These are phyloP conservation scores for Temnopleurus reevesii DNA, from an alignment of 53 echinoderm and acorn worm genomes.

Conservation along the genomic window DNA sequence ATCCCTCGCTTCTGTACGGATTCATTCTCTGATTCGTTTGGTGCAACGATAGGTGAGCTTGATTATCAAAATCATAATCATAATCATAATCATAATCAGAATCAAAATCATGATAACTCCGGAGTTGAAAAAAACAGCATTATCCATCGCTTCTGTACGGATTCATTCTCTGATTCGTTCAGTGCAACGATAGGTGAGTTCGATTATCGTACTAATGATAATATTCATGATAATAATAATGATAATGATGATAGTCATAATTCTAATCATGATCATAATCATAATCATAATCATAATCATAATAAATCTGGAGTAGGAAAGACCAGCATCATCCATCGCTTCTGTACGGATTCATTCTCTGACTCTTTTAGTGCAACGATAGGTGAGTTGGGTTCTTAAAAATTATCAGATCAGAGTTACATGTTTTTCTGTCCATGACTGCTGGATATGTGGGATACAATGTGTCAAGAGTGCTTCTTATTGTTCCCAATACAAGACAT, in stretches of 20 bases:
- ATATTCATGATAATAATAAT: no score
- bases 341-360: no score
- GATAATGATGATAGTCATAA: no score
- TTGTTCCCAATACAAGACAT: constrained; percentile 89
- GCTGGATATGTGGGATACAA: no score
- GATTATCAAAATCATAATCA: no score
- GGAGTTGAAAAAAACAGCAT: constrained; percentile 94
- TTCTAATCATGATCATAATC: background rate
- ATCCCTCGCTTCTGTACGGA: constrained; percentile 78
- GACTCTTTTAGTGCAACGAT: no score
- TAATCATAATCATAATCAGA: no score
- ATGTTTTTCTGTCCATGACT: no score
- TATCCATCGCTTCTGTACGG: constrained; percentile 76
- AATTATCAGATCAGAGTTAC: no score
- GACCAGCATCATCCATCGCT: background rate
- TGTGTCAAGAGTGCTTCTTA: constrained; percentile 58
- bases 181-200: constrained; percentile 96
- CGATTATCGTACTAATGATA: no score
- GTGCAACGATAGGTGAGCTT: constrained; percentile 94
- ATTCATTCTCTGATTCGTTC: constrained; percentile 74
- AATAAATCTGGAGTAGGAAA: background rate
- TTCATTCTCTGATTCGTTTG: constrained; percentile 74
- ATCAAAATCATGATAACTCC: constrained; percentile 45
- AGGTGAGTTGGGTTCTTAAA: no score
- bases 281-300: background rate